A percentile compares a stretch with the other conserved stretches of the same genome.
Evolutionary conservation across 2,888 invertebrate species (phyloP).

Genomic region (Abrostola tripartita): DNA sequence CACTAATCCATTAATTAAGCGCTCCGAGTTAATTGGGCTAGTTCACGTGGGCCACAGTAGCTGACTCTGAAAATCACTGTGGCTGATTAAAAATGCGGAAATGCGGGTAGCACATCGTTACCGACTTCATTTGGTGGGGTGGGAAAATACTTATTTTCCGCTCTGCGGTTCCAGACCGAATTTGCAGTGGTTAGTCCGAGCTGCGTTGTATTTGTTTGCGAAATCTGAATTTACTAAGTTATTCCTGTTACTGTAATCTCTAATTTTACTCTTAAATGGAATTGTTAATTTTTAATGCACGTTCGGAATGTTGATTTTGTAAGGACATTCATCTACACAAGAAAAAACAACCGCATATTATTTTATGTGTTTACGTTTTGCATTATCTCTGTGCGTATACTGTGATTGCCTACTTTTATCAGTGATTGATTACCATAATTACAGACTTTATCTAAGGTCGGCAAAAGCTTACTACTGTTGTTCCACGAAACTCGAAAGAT

Average conservation of each 20-base stretch:
- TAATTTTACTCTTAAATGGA: conserved; percentile 26
- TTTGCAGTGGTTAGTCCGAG: conserved; percentile 44
- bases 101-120: conserved; percentile 59
- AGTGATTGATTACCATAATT: conserved; percentile 52
- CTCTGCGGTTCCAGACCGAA: conserved; percentile 52
- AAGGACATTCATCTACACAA: conserved; percentile 15
- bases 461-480: conserved; percentile 18
- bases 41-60: conserved; percentile 71
- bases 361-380: conserved; percentile 31
- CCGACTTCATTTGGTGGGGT: conserved; percentile 64
- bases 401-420: conserved; percentile 43
- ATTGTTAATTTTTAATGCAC: conserved; percentile 30
- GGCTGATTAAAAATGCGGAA: conserved; percentile 62
- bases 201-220: conserved; percentile 51
- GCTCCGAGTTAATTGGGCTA: conserved; percentile 69
- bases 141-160: conserved; percentile 57
- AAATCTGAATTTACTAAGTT: conserved; percentile 28
- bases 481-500: conserved; percentile 29
- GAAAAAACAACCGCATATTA: conserved; percentile 17
- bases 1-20: conserved; percentile 72
- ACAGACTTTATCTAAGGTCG: conserved; percentile 40
- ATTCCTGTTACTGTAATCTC: conserved; percentile 43
- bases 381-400: conserved; percentile 24
- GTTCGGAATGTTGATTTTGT: conserved; percentile 16
- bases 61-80: conserved; percentile 49